Evolutionary conservation across 1,140 invertebrate genomes (phyloP), one percentile per base, ranked within the genome.

Genomic region (Drosophila rufa): DNA sequence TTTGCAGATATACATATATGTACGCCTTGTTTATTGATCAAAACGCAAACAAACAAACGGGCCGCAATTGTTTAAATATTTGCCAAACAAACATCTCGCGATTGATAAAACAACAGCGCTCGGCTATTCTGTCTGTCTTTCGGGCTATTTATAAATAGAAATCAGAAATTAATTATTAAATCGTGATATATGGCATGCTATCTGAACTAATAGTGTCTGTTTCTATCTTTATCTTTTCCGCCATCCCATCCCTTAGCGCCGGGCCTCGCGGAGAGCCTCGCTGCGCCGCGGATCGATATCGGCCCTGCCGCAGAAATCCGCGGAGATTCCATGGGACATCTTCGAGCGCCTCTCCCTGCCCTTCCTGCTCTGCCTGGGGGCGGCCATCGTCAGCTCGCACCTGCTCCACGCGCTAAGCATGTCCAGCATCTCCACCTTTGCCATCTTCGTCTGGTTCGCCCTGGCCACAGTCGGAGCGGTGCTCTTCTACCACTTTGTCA

Each of bases 401-500:
- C 91, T 96, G 57, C 93, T 97, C 22, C 96, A 96, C 89, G 94
- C 94, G 22, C 93, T 97, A 47, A 94, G 95, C 68, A 95, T 97
- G 71, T 96, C 96, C 43, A 94, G 95, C 90, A 94, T 96, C 40
- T 96, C 96, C 2, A 95, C 96, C 61, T 96, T 96, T 83, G 95
- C 96, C 2, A 93, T 97, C 1, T 97, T 97, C 92, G 94, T 96
- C 15, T 95, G 96, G 93, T 96, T 96, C 79, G 93, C 96, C 25
- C 93, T 95, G 46, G 94, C 95, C 47, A 96, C 95, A 27, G 94
- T 96, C 60, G 95, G 95, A 11, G 95, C 95, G 2, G 95, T 96
- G 3, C 94, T 96, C 90, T 97, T 96, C 92, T 97, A 96, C 91
- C 96, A 97, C 83, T 97, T 96, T 92, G 94, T 97, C 45, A 96